Evolutionary conservation across 2,113 vertebrate species (phyloP).

Genomic region (Oncorhynchus masou): DNA sequence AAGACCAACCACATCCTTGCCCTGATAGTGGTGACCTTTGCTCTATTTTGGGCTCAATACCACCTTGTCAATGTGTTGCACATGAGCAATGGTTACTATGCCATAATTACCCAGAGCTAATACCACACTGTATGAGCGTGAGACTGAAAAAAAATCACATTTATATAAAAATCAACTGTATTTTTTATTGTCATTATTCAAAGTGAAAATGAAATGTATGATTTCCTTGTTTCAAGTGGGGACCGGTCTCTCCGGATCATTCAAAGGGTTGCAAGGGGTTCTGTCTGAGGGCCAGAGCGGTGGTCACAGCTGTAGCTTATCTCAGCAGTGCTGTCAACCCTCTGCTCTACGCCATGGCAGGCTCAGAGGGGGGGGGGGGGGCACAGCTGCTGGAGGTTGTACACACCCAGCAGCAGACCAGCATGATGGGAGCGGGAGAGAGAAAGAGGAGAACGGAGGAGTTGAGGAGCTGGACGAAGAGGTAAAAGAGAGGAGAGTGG

Average conservation of each 20-base stretch:
- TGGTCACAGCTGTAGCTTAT: constrained; percentile 64
- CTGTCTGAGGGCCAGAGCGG: neutral
- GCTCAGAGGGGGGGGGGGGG: constrained; percentile 56
- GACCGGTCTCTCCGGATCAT: neutral
- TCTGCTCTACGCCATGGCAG: constrained; percentile 65
- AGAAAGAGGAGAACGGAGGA: neutral
- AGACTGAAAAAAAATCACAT: too few relatives aligned
- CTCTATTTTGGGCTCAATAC: constrained; percentile 69
- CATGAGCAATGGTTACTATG: neutral
- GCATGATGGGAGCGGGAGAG: neutral
- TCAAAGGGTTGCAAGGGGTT: accelerated
- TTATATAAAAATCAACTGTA: too few relatives aligned
- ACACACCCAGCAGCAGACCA: neutral
- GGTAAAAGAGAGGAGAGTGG: neutral
- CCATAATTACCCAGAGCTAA: too few relatives aligned
- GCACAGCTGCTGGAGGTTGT: constrained; percentile 64
- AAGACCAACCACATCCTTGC: constrained; percentile 59
- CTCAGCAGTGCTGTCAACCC: constrained; percentile 73
- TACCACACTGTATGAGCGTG: too few relatives aligned
- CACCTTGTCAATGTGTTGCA: constrained; percentile 63
- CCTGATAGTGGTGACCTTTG: constrained; percentile 65
- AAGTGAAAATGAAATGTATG: too few relatives aligned
- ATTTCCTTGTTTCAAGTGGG: constrained; percentile 32
- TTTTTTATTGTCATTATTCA: too few relatives aligned
- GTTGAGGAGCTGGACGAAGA: neutral